Evolutionary conservation across 1,140 invertebrate genomes (phyloP), one percentile per base, ranked within the genome.

Genomic region (Ostrea edulis): DNA sequence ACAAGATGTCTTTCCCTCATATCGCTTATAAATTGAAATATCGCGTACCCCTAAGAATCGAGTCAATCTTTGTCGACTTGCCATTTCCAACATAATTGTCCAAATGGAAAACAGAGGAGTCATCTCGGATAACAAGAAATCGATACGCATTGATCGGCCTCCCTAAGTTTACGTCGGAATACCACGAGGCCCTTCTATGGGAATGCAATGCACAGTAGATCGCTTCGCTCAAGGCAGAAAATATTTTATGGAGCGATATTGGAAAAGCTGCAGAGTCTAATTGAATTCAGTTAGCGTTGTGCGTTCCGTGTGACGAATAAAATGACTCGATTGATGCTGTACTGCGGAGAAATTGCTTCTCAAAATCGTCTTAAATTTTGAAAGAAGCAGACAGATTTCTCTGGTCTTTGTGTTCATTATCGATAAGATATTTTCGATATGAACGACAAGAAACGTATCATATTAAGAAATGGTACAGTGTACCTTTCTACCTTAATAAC

Each of bases 11-110:
- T 44, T 5, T 5, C 35, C 35, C 5, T 44, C 35, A 5, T 44
- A 44, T 58, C 55, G 14, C 55, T 58, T 17, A 58, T 17, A 58
- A 17, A 58, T 58, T 9, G 55, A 8, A 58, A 20, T 20, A 58
- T 62, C 17, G 14, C 55, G n/a, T 62, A 20, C 55, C 55, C 55
- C 55, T 0, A 20, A 20, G 55, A n/a, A 62, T 20, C 55, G 55
- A 62, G 5, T 20, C 17, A 20, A 62, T 62, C n/a, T 20, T n/a
- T 62, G 55, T 62, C n/a, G 14, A n/a, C 20, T 62, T 20, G 55
- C 55, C 55, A 62, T 62, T 62, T 62, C 55, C n/a, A 62, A 62
- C 55, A 62, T 62, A 62, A 62, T 62, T 62, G 17, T 62, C 55
- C 55, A 62, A 62, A 62, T 62, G 55, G 55, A 62, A 62, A 20